Evolutionary conservation across 2,888 invertebrate genomes (phyloP), one percentile per base, ranked within the genome.

Genomic region (Sclerodermus sp.): DNA sequence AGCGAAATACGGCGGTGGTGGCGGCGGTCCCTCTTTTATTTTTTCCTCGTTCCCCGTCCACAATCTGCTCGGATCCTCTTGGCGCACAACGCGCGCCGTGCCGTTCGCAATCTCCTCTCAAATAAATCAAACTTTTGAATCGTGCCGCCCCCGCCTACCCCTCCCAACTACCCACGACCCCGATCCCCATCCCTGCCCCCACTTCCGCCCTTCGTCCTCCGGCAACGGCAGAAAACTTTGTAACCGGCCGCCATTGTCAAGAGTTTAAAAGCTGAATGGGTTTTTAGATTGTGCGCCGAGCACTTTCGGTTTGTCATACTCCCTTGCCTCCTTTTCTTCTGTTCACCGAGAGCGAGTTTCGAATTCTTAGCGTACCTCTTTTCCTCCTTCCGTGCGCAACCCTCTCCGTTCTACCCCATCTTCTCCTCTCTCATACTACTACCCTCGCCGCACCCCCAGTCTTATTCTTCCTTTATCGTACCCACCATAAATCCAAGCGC

Each of bases 41-140:
- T 47, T 49, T 45, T 52, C 43, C 45, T 46, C 49, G 48, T 50
- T 40, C 37, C 42, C 49, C 43, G 32, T 44, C 45, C 42, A 47
- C 61, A 62, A 60, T 63, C 56, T 55, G 43, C 47, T 49, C 53
- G 53, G 61, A 53, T 56, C 55, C 48, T 39, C 49, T 29, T 46
- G 37, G 37, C 32, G 36, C 41, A n/a, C 23, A 23, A 23, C 42
- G 42, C 57, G 40, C 57, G 45, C 61, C 64, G 54, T 66, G 68
- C 67, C 70, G 57, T 60, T 60, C 69, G 66, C 72, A 77, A 76
- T 76, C 73, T 75, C 62, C 70, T 69, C 71, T 71, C 72, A 77
- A 76, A 76, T 75, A 76, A 76, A 77, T 76, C 76, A 75, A 76
- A 74, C 76, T 76, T 76, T 73, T 71, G 70, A 75, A 76, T 76